A percentile compares a stretch with the other conserved stretches of the same genome.
Evolutionary conservation across 2,113 vertebrate species (phyloP).

Genomic region (Danionella cerebrum): DNA sequence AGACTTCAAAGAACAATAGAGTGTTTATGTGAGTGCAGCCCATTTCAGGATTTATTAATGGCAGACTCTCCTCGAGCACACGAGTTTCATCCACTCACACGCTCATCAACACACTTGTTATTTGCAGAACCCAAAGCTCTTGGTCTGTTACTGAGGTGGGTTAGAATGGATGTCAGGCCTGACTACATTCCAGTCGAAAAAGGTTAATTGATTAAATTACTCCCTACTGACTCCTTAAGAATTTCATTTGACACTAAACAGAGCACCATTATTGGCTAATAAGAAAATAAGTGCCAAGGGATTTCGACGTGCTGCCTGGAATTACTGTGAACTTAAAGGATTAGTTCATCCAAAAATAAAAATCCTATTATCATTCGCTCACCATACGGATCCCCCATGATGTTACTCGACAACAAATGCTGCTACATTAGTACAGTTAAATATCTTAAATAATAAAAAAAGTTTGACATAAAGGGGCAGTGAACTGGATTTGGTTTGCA

Average conservation of each 20-base stretch:
- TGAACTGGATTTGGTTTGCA: no score
- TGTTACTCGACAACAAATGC: no score
- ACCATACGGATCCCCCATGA: background rate
- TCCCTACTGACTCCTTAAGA: constrained; percentile 51
- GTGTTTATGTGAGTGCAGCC: constrained; percentile 61
- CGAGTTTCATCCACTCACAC: constrained; percentile 38
- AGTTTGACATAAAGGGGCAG: background rate
- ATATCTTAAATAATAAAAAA: background rate
- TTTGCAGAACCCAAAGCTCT: constrained; percentile 37
- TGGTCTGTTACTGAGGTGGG: constrained; percentile 28
- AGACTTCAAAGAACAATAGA: constrained; percentile 61
- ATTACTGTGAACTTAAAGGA: constrained; percentile 1
- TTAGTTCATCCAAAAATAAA: constrained; percentile 6
- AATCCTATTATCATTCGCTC: background rate
- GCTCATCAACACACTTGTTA: background rate
- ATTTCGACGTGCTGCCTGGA: constrained; percentile 11
- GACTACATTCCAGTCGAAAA: constrained; percentile 39
- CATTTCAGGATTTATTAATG: constrained; percentile 64
- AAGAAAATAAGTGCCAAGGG: constrained; percentile 39
- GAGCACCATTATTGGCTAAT: constrained; percentile 39
- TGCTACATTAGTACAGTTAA: no score
- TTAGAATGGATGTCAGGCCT: background rate
- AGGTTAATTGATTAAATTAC: constrained; percentile 61
- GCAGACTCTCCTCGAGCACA: constrained; percentile 42
- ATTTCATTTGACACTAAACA: constrained; percentile 53